phyloP scores from a whole-genome alignment of 1,140 invertebrate species.

The Lamellibrachia luymesi region DNA sequence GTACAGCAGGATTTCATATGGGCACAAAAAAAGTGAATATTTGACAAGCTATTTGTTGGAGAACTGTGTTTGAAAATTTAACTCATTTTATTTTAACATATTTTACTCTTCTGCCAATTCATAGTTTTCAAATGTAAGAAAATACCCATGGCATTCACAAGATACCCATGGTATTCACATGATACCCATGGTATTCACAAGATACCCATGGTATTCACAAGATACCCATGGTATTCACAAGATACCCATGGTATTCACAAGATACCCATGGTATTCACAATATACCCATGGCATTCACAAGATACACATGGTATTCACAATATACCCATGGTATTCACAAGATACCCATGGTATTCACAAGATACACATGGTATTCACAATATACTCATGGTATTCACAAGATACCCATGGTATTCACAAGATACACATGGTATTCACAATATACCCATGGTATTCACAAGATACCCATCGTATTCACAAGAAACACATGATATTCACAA shows the following conservation, averaged over 20 bases:
- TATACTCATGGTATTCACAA: not conserved
- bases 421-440: not conserved
- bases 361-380: not conserved
- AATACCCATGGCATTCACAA: not conserved
- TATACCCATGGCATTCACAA: not conserved
- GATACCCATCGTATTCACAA: no score
- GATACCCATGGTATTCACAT: not conserved
- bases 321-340: not conserved
- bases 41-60: no score
- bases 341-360: not conserved
- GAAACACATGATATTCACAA: no score
- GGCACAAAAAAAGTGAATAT: no score
- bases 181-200: not conserved
- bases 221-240: not conserved
- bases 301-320: not conserved
- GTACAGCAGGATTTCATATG: no score
- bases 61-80: no score
- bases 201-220: not conserved
- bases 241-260: not conserved
- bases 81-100: not conserved
- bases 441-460: no score
- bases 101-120: not conserved
- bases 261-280: not conserved
- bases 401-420: not conserved
- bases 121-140: not conserved